Percentiles rank a stretch among this genome's conserved stretches.
Conservation (phyloP, 2,888 invertebrate genomes). For the Lepeophtheirus nordmannii region DNA sequence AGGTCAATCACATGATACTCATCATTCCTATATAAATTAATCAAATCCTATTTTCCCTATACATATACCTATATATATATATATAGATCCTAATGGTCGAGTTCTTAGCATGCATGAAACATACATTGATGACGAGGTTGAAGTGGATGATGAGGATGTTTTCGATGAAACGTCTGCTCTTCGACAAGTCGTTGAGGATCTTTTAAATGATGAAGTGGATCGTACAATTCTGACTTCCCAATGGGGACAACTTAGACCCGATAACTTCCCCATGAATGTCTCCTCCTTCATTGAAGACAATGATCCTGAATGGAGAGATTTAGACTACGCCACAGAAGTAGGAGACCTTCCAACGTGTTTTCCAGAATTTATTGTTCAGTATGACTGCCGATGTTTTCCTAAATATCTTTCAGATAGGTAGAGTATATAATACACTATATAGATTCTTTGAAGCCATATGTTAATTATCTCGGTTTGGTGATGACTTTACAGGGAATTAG, state of each 20-base stretch:
- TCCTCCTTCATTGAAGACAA: conserved; percentile 9
- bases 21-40: no score
- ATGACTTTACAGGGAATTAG: background rate
- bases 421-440: background rate
- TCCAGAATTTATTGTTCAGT: conserved; percentile 3
- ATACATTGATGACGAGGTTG: background rate
- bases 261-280: conserved; percentile 7
- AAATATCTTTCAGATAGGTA: conserved; percentile 8
- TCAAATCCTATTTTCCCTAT: no score
- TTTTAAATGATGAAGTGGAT: conserved; percentile 1
- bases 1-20: no score
- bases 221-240: background rate
- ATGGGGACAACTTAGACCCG: background rate
- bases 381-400: conserved; percentile 4
- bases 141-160: background rate
- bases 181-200: background rate
- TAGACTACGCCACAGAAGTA: conserved; percentile 12
- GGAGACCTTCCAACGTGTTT: conserved; percentile 5
- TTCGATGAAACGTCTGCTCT: background rate
- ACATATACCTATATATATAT: no score
- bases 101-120: conserved; percentile 1
- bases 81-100: background rate
- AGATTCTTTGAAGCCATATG: no score
- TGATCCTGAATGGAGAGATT: conserved; percentile 15
- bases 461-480: no score